Conservation (phyloP, 2,888 invertebrate genomes). For the Callimorpha dominula region DNA sequence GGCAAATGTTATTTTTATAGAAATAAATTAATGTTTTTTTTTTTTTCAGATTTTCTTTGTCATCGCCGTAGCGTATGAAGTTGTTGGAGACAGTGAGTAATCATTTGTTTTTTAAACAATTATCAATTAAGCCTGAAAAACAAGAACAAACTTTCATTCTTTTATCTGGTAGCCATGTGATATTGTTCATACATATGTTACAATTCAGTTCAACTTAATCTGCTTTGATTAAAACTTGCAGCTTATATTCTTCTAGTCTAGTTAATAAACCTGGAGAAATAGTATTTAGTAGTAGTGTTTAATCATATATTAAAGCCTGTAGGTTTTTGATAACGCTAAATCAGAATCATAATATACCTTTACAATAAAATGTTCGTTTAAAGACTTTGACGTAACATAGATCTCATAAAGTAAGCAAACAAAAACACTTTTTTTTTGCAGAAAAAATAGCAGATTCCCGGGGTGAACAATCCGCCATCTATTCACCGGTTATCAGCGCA, state of each 20-base stretch:
- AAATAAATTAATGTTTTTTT: conserved; percentile 38
- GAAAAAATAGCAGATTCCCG: conserved; percentile 65
- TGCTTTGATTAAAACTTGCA: too few species aligned
- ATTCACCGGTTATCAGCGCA: conserved; percentile 49
- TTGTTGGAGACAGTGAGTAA: conserved; percentile 74
- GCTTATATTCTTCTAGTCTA: too few species aligned
- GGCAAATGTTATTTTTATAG: background rate
- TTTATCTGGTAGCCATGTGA: too few species aligned
- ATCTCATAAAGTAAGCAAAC: background rate
- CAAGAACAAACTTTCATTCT: too few species aligned
- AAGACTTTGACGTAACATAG: background rate
- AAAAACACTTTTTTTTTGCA: conserved; percentile 29
- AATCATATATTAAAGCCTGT: too few species aligned
- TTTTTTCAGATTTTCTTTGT: conserved; percentile 77
- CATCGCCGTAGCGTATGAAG: conserved; percentile 79
- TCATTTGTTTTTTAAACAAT: too few species aligned
- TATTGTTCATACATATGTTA: too few species aligned
- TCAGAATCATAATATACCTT: background rate
- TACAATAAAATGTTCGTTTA: background rate
- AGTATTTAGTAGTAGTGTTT: too few species aligned
- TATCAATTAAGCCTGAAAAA: too few species aligned
- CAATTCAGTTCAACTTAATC: too few species aligned
- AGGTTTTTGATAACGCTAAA: background rate
- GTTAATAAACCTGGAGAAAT: too few species aligned
- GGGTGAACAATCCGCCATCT: conserved; percentile 62